A percentile compares a stretch with the other conserved stretches of the same genome.
Evolutionary conservation across 1,140 invertebrate species (phyloP).

Genomic region (Cydia pomonella): DNA sequence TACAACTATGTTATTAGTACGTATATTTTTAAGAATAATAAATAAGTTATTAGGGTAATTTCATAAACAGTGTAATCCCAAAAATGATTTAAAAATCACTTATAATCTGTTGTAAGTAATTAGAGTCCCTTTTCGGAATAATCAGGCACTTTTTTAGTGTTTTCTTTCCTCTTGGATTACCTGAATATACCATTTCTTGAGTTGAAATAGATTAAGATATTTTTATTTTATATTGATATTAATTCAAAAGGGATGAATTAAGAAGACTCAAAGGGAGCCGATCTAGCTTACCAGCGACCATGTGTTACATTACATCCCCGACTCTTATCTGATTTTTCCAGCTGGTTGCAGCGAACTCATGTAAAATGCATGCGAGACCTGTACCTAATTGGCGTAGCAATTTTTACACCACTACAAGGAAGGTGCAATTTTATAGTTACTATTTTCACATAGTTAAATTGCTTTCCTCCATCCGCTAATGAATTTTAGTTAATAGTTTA

Average conservation of each 20-base stretch:
- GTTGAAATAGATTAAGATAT: no score
- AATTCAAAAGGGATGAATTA: background rate
- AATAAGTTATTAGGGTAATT: no score
- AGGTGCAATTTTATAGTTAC: constrained; percentile 34
- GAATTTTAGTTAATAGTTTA: background rate
- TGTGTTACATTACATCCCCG: constrained; percentile 43
- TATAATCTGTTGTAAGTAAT: no score
- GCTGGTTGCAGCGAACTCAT: constrained; percentile 45
- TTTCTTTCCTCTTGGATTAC: no score
- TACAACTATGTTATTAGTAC: no score
- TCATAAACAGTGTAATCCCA: no score
- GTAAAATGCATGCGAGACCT: constrained; percentile 46
- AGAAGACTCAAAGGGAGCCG: background rate
- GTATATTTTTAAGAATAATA: no score
- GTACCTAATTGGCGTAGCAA: constrained; percentile 46
- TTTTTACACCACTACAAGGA: constrained; percentile 38
- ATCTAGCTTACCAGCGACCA: constrained; percentile 34
- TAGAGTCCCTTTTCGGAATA: no score
- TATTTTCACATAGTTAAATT: constrained; percentile 31
- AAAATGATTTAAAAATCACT: no score
- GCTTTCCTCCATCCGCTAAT: background rate
- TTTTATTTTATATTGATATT: background rate
- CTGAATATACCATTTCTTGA: no score
- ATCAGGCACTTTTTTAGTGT: no score
- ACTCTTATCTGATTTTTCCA: constrained; percentile 53